Conservation (phyloP, 30 jellyfish, hydroid and myxozoan species). For the Mastigias papua region DNA sequence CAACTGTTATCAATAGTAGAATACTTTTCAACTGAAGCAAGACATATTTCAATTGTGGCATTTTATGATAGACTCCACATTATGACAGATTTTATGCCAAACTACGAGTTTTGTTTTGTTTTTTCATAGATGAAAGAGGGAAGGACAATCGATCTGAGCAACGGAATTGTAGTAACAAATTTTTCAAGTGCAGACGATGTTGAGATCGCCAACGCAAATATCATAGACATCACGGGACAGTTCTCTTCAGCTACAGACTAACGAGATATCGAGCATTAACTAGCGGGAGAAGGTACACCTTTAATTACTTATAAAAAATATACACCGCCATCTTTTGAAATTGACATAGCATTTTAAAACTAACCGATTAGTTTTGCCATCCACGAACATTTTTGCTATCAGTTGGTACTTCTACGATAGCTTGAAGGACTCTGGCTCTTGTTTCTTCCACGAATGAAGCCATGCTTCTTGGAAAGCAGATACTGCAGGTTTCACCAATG, state of each 20-base stretch:
- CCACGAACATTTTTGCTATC: too few relatives aligned
- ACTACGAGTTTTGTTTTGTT: neutral
- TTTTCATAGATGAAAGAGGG: conserved; percentile 66
- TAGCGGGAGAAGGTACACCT: neutral
- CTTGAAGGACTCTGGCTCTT: too few relatives aligned
- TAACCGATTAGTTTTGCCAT: too few relatives aligned
- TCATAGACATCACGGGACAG: conserved; percentile 62
- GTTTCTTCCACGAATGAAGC: neutral
- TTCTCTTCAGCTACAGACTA: conserved; percentile 23
- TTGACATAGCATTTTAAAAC: neutral
- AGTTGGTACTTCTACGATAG: too few relatives aligned
- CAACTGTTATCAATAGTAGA: too few relatives aligned
- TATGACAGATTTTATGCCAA: too few relatives aligned
- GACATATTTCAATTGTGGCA: too few relatives aligned
- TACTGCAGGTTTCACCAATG: too few relatives aligned
- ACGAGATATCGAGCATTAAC: neutral
- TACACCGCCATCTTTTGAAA: neutral
- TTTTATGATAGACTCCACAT: too few relatives aligned
- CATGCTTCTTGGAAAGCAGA: neutral
- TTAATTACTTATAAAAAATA: neutral
- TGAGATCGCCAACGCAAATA: conserved; percentile 33
- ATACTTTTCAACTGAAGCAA: too few relatives aligned
- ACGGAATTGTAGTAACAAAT: conserved; percentile 57
- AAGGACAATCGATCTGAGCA: conserved; percentile 53
- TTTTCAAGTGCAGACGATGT: conserved; percentile 29